Evolutionary conservation across 2,888 invertebrate genomes (phyloP).

Genomic region (Halocaridina rubra): DNA sequence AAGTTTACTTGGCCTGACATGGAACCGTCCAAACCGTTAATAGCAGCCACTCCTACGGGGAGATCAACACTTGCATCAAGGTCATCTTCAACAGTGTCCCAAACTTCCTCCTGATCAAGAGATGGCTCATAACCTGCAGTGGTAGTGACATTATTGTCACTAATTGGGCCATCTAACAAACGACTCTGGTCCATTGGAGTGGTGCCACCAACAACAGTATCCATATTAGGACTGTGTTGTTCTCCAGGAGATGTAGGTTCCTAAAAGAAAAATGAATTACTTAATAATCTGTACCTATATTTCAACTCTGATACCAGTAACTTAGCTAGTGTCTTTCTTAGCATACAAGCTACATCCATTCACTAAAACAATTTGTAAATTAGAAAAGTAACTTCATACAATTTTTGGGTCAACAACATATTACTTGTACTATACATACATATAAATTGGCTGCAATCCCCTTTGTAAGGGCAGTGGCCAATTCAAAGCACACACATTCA

Average conservation of each 20-base stretch:
- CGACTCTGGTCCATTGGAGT: constrained; percentile 63
- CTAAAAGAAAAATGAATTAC: too few species aligned
- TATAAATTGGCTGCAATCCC: too few species aligned
- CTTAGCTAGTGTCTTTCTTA: too few species aligned
- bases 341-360: too few species aligned
- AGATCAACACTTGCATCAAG: constrained; percentile 66
- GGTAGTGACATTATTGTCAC: constrained; percentile 71
- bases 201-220: constrained; percentile 64
- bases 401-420: too few species aligned
- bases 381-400: too few species aligned
- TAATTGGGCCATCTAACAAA: constrained; percentile 67
- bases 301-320: too few species aligned
- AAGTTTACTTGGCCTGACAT: constrained; percentile 41
- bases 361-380: too few species aligned
- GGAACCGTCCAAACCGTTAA: constrained; percentile 48
- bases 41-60: constrained; percentile 53
- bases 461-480: too few species aligned
- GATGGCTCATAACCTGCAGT: constrained; percentile 66
- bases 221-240: constrained; percentile 72
- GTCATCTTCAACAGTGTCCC: constrained; percentile 66
- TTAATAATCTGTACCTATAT: too few species aligned
- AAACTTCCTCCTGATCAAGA: constrained; percentile 65
- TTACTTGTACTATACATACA: too few species aligned
- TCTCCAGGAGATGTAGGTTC: constrained; percentile 76
- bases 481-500: too few species aligned